Conservation (phyloP, 2,888 invertebrate genomes). For the Epiblema foenella region DNA sequence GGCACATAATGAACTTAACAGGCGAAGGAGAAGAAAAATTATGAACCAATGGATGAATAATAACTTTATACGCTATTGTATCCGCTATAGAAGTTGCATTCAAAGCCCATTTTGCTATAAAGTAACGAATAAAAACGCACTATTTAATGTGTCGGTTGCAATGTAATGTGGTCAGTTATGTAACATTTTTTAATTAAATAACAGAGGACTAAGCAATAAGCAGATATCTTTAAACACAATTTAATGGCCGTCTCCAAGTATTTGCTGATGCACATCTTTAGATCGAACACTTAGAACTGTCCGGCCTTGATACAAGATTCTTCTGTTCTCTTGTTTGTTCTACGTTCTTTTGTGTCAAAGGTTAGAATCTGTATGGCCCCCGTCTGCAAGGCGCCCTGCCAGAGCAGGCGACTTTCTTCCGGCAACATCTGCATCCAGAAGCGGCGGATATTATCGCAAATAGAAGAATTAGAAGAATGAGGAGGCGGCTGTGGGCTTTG, state of each 20-base stretch:
- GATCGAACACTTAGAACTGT: neutral
- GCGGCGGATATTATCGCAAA: conserved; percentile 61
- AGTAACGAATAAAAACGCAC: conserved; percentile 1
- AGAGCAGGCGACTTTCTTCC: conserved; percentile 60
- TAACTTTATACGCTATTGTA: neutral
- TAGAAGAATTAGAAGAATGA: conserved; percentile 51
- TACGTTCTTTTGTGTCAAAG: neutral
- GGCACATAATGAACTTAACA: neutral
- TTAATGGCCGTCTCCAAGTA: neutral
- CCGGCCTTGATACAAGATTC: neutral
- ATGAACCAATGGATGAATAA: no score
- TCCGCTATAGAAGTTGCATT: neutral
- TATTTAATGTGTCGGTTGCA: neutral
- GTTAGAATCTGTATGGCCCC: conserved; percentile 62
- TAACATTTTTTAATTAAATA: neutral
- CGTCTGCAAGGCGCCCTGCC: conserved; percentile 70
- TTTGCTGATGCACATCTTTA: neutral
- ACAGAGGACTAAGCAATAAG: conserved; percentile 4
- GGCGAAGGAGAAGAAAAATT: no score
- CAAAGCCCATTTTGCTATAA: neutral
- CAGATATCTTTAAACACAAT: neutral
- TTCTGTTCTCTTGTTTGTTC: neutral
- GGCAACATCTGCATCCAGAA: conserved; percentile 55
- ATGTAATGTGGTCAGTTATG: neutral
- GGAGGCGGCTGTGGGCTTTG: conserved; percentile 55